These are phyloP conservation scores for Limnephilus rhombicus DNA, from an alignment of 2,888 invertebrate species.

Conservation along the genomic window DNA sequence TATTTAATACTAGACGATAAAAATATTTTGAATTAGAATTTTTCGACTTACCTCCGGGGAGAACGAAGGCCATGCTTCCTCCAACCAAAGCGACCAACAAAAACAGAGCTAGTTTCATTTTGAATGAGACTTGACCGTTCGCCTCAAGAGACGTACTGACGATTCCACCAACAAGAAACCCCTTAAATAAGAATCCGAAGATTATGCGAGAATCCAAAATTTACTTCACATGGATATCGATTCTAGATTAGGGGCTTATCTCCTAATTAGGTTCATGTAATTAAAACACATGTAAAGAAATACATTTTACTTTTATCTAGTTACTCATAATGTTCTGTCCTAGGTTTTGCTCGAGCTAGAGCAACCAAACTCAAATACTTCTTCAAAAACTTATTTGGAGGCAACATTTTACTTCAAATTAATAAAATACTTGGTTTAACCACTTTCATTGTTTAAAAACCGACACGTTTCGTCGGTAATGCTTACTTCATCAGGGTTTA, in stretches of 20 bases:
- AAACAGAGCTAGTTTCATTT: conserved; percentile 28
- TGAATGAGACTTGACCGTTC: not conserved
- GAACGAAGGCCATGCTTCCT: conserved; percentile 18
- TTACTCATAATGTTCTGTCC: not conserved
- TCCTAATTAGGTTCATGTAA: not conserved
- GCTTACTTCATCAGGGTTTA: too few relatives aligned
- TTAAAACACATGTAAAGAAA: not conserved
- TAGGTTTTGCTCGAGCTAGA: not conserved
- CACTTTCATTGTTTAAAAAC: too few relatives aligned
- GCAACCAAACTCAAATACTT: not conserved
- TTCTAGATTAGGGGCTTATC: not conserved
- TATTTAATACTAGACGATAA: not conserved
- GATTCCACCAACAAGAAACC: not conserved
- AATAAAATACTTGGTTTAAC: too few relatives aligned
- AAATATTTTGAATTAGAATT: not conserved
- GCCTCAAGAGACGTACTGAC: conserved; percentile 8
- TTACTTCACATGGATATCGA: not conserved
- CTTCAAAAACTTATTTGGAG: too few relatives aligned
- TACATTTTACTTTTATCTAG: not conserved
- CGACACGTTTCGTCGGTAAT: too few relatives aligned
- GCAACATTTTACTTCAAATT: too few relatives aligned
- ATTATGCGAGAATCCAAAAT: not conserved
- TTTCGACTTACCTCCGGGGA: conserved; percentile 41
- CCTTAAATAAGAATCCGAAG: not conserved
- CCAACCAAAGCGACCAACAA: conserved; percentile 31